Conservation (phyloP, 2,888 invertebrate species). For the Priocnemis perturbator region DNA sequence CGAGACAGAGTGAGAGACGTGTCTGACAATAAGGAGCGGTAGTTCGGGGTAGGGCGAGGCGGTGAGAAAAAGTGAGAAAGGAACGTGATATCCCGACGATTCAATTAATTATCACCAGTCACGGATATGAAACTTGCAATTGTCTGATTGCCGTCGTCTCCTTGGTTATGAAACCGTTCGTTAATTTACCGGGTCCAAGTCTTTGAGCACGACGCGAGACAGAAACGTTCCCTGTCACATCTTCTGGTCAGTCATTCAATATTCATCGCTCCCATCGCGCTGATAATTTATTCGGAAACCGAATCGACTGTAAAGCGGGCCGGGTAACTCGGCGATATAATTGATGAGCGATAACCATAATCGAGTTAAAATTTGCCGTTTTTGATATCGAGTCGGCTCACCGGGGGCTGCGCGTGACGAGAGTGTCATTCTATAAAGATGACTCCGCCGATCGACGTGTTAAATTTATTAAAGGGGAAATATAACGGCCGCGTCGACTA, state of each 20-base stretch:
- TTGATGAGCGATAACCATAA: conserved; percentile 28
- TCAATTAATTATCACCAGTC: conserved; percentile 9
- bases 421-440: conserved; percentile 30
- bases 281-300: conserved; percentile 11
- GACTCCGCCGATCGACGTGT: conserved; percentile 26
- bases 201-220: no score
- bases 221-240: no score
- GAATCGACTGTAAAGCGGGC: conserved; percentile 14
- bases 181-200: no score
- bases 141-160: no score
- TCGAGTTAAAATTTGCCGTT: conserved; percentile 29
- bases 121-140: not conserved
- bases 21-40: no score
- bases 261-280: not conserved
- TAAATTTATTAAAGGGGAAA: conserved; percentile 33
- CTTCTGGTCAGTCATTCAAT: no score
- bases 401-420: conserved; percentile 23
- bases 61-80: no score
- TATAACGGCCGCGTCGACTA: no score
- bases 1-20: no score
- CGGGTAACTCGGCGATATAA: conserved; percentile 17
- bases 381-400: conserved; percentile 34
- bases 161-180: no score
- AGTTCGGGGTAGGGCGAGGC: no score
- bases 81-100: no score